phyloP scores from a whole-genome alignment of 30 jellyfish, hydroid and myxozoan species.

The Mastigias papua region DNA sequence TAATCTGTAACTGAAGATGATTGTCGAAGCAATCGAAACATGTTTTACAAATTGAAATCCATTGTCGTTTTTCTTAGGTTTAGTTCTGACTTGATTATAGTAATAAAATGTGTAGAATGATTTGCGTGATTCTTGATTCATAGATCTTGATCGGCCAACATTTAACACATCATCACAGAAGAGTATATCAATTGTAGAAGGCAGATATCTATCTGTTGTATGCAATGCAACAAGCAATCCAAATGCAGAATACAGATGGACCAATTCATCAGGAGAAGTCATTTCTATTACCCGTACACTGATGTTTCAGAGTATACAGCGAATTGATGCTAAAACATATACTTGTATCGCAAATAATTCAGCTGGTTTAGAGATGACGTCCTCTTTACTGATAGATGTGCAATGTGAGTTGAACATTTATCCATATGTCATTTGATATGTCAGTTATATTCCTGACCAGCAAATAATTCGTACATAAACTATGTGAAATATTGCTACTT shows the following conservation, averaged over 20 bases:
- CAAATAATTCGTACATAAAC: no score
- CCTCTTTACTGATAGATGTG: neutral
- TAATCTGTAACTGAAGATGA: no score
- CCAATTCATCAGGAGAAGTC: neutral
- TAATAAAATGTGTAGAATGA: no score
- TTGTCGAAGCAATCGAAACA: no score
- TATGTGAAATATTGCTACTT: no score
- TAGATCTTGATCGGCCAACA: conserved; percentile 16
- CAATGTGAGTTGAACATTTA: neutral
- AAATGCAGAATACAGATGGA: conserved; percentile 22
- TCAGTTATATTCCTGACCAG: no score
- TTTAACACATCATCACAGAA: neutral
- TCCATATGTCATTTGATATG: no score
- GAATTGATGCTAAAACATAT: conserved; percentile 27
- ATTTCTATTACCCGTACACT: conserved; percentile 3
- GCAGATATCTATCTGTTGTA: neutral
- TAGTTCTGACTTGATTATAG: no score
- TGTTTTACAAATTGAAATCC: no score
- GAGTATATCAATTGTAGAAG: neutral
- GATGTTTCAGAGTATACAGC: neutral
- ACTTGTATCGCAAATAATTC: conserved; percentile 26
- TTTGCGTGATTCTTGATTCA: neutral
- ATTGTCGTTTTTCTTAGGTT: no score
- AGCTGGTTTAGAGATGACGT: conserved; percentile 19
- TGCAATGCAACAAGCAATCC: conserved; percentile 21